These are phyloP conservation scores for Lateolabrax maculatus DNA, from an alignment of 2,797 vertebrate species.

Conservation along the genomic window DNA sequence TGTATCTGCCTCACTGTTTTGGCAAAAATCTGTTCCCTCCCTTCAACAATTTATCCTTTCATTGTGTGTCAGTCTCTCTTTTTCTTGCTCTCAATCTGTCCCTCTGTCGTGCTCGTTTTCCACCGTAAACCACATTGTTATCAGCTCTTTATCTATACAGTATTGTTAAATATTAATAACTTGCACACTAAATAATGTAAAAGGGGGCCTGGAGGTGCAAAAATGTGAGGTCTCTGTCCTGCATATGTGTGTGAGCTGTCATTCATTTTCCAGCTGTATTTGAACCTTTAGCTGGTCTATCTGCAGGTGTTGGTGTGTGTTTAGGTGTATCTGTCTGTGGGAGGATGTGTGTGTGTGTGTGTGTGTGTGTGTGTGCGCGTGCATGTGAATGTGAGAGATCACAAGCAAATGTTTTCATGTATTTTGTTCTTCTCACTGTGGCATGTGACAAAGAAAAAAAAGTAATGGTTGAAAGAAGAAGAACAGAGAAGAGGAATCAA, in stretches of 20 bases:
- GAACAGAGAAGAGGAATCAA: constrained; percentile 50
- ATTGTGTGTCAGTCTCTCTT: constrained; percentile 14
- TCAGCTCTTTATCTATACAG: background rate
- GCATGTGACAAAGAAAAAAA: constrained; percentile 37
- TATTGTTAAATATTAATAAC: constrained; percentile 28
- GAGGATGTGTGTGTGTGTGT: background rate
- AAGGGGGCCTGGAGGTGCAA: constrained; percentile 3
- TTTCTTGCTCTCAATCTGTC: constrained; percentile 29
- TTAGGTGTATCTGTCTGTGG: background rate
- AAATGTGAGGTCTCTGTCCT: constrained; percentile 10
- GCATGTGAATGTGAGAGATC: background rate
- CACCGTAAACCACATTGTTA: constrained; percentile 13
- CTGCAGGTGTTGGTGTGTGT: background rate
- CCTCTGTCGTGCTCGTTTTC: background rate
- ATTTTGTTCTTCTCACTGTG: constrained; percentile 34
- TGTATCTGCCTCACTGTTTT: constrained; percentile 8
- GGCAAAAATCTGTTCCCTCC: constrained; percentile 7
- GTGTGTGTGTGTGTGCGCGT: too few relatives aligned
- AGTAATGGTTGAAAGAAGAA: constrained; percentile 33
- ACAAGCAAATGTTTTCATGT: constrained; percentile 2
- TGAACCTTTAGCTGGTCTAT: constrained; percentile 11
- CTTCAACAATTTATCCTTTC: constrained; percentile 6
- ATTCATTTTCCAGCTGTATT: constrained; percentile 2
- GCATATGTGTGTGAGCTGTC: background rate
- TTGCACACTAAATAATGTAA: constrained; percentile 15